Base-by-base conservation (phyloP, 2,888 invertebrate species). In the Dolomedes plantarius region DNA sequence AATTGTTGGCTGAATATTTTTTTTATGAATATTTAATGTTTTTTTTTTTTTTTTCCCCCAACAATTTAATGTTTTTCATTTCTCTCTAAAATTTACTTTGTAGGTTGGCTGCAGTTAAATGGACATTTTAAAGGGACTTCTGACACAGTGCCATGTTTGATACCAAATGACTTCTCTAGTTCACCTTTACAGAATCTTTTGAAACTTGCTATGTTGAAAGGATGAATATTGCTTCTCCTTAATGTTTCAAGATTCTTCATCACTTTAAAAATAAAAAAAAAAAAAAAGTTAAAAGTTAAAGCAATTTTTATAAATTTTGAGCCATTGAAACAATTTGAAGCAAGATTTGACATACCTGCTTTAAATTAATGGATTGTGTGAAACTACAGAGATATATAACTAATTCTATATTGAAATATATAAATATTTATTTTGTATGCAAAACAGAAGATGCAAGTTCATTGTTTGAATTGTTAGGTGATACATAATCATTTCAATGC, bases 111-210 rank as follows among this genome's bases (percentile, higher is more conserved):
- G 50, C 81, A 39, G 39, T 68, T 71, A 68, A 71, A 69, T 72
- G 77, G 76, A 85, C 72, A 73, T 67, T 85, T 85, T 77, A 77
- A 85, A 65, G 85, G 68, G 76, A 85, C 77, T 77, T 11, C 77
- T 83, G 68, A 77, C 73, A 77, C 83, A 85, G 83, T 85, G 83
- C 83, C 83, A 85, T 85, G 77, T 85, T 85, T 85, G 83, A 85
- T 85, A 85, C 83, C 83, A 85, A 85, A 77, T 77, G 77, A 67
- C 65, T 56, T 77, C 68, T 28, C 65, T 72, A 77, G 73, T 73
- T 77, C 56, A 76, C 62, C 41, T 67, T 56, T 46, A 39, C 27
- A 62, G 56, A 74, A 69, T 46, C 28, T 72, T 62, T 39, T 62
- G 50, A 62, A 71, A 75, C 46, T 71, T 29, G 27, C 19, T 19